These are phyloP conservation scores for Rugalucina vietnamica DNA, from an alignment of 2,888 invertebrate genomes.

Conservation along the genomic window DNA sequence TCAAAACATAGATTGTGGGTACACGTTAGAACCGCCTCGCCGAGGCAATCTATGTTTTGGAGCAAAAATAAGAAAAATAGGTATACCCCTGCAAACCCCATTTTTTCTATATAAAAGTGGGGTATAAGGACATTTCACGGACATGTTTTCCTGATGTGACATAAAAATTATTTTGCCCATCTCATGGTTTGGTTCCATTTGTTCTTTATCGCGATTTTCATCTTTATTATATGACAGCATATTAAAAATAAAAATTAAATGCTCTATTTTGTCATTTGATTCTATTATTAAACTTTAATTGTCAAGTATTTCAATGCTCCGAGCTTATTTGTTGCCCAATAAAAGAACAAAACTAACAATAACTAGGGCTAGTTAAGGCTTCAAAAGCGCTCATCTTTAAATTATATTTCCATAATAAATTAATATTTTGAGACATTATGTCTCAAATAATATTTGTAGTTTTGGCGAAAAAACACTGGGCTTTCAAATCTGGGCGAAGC, in stretches of 20 bases:
- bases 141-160: too few species aligned
- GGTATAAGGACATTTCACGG: too few species aligned
- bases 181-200: background rate
- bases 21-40: too few species aligned
- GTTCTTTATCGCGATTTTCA: background rate
- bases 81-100: too few species aligned
- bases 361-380: background rate
- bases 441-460: background rate
- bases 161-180: background rate
- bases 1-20: too few species aligned
- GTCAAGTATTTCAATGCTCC: background rate
- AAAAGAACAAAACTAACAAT: background rate
- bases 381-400: background rate
- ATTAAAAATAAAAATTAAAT: conserved; percentile 1
- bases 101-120: too few species aligned
- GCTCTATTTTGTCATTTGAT: background rate
- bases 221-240: conserved; percentile 1
- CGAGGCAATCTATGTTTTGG: too few species aligned
- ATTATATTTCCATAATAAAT: conserved; percentile 14
- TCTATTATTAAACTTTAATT: conserved; percentile 8
- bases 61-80: too few species aligned
- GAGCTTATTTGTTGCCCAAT: background rate
- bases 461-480: background rate
- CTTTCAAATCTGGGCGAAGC: background rate
- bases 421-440: conserved; percentile 6